Evolutionary conservation across 2,113 vertebrate species (phyloP), one percentile per base, ranked within the genome.

Genomic region (Podocnemis expansa): DNA sequence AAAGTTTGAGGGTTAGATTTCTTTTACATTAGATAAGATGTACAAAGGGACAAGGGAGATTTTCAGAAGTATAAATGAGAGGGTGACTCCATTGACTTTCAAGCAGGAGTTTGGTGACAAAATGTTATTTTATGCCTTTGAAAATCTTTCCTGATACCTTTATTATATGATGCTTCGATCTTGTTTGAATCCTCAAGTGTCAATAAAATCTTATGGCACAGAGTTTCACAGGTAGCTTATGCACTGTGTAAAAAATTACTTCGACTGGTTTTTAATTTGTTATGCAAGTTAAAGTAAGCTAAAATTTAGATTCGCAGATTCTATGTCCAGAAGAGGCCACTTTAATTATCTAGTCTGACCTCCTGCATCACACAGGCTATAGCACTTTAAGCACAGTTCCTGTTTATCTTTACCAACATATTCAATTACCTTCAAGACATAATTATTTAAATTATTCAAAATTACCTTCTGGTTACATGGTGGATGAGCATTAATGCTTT

Each of bases 391-490:
- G 3, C 60, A 67, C n/a, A 67, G 34, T 34, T 19, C 60, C 31
- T 67, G 60, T 67, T n/a, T 67, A 17, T 67, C 60, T 67, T 67
- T 67, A n/a, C 60, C 34, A 16, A 60, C 81, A 43, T 80, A 93
- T 95, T 86, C 82, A 90, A 93, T 85, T 97, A 94, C 10, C 85
- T 7, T 25, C 19, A 79, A 80, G 51, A 60, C 88, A 88, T 89
- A 88, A 89, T 8, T 52, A 60, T 89, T 91, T 80, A 86, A 38
- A 70, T 70, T 70, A 8, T 29, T 38, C 85, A n/a, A 67, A 76
- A 90, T 90, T 95, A 95, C 10, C 91, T 91, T 85, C 56, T 84
- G 81, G 91, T 34, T 83, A 86, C 52, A 87, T 82, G 91, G 19
- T 76, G 94, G 83, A 49, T 93, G 88, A 38, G 67, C 34, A 41